phyloP scores from a whole-genome alignment of 2,888 invertebrate species.

The Tetranychus piercei region DNA sequence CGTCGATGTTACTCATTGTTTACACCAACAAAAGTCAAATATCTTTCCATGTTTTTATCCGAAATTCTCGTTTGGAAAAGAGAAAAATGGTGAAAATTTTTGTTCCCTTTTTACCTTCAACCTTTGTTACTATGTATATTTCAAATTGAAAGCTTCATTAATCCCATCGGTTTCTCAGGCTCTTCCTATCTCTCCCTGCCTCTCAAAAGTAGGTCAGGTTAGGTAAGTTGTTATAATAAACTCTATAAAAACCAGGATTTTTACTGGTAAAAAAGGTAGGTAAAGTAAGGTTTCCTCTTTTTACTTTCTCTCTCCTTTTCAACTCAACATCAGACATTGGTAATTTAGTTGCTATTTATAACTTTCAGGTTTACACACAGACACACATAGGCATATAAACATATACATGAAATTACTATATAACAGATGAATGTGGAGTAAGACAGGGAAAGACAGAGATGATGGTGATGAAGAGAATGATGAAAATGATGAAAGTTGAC shows the following conservation, averaged over 20 bases:
- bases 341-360: neutral
- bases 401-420: neutral
- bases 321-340: neutral
- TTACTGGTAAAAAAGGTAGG: neutral
- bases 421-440: neutral
- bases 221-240: conserved; percentile 1
- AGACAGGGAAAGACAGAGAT: neutral
- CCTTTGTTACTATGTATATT: neutral
- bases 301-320: neutral
- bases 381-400: neutral
- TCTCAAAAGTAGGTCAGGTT: conserved; percentile 1
- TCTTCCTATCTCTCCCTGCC: conserved; percentile 5
- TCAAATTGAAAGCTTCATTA: conserved; percentile 1
- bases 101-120: neutral
- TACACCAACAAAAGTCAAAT: too few relatives aligned
- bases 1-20: too few relatives aligned
- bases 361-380: neutral
- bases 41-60: neutral
- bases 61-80: neutral
- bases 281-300: neutral
- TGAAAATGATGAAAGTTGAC: neutral
- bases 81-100: neutral
- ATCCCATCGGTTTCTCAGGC: neutral
- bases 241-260: conserved; percentile 1
- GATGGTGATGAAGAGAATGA: neutral